Evolutionary conservation across 2,888 invertebrate species (phyloP), one percentile per base, ranked within the genome.

Genomic region (Lysandra coridon): DNA sequence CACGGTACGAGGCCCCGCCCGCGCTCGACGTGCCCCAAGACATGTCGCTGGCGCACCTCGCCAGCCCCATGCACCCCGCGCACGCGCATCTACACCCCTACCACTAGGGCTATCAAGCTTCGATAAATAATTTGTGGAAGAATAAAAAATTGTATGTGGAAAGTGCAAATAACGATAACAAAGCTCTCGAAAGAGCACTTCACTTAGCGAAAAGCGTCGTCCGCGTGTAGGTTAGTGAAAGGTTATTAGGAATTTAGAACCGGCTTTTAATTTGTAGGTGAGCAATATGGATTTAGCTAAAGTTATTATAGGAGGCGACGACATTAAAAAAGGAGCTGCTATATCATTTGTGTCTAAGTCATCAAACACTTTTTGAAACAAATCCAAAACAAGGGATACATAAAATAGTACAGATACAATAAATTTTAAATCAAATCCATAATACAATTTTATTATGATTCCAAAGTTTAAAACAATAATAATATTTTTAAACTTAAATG

Each of bases 21-120:
- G 33, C 76, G 14, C 53, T 44, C 74, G 93, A 93, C 84, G 87
- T 90, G 81, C 94, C 94, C 1, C 94, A 92, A 78, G 94, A 94
- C 86, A 94, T 94, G 94, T 93, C 94, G 6, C 89, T 93, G 1
- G 90, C 90, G 82, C 89, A 88, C 85, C 86, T 92, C 80, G 89
- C 89, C 85, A 91, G 90, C 82, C 87, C 86, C 81, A 86, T 88
- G 82, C 89, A 86, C 83, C 88, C 87, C 75, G 78, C 69, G 33
- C 69, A 69, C 69, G 69, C 69, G 1, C 69, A 69, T 33, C 14
- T 69, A 14, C 69, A 69, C 33, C 76, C 76, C 53, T 76, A 76
- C 76, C 76, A 76, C 3, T 76, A 53, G 53, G 33, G 14, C 33
- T 64, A 17, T n/a, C 17, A 7, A 23, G 62, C n/a, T 62, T 62